Evolutionary conservation across 2,113 vertebrate genomes (phyloP), one percentile per base, ranked within the genome.

Genomic region (Sialia sialis): DNA sequence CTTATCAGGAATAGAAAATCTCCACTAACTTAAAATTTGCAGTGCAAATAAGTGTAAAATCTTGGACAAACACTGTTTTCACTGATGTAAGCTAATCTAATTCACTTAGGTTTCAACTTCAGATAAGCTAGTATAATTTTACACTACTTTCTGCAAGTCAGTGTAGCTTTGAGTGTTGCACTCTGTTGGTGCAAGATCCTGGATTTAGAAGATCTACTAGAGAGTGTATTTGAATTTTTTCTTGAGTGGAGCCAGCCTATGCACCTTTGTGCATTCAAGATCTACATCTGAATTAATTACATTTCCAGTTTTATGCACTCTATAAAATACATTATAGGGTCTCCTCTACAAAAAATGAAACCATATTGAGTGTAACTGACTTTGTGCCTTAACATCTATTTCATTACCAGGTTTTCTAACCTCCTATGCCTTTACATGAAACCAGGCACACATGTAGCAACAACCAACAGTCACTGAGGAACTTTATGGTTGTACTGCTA

Each of bases 341-440:
- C 26, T 74, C 70, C 54, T 77, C 23, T 68, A 15, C 38, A 80
- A 84, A 94, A 81, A 13, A 18, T 70, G 36, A 77, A 90, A 70
- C 44, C 20, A 66, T 39, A 75, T 9, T 49, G 59, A 84, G 39
- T 44, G 25, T 29, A 75, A 70, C 17, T 55, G 76, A 59, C 51
- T 93, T 74, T 69, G 26, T 80, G 38, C 34, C 59, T 74, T 75
- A 77, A 84, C 5, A 51, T 29, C 14, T 44, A 63, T 74, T 92
- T 81, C 16, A 48, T 77, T 59, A 74, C 23, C 21, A 59, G 39
- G 16, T 82, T 95, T 92, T 51, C 39, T 41, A 55, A 46, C 11
- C 39, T 80, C 59, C 39, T 22, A 6, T 39, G 51, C 29, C 34
- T 67, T 69, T 69, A 49, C 38, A 23, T 5, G 3, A 54, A 83